Base-by-base conservation (phyloP, 2,797 vertebrate genomes). In the Furcifer pardalis region DNA sequence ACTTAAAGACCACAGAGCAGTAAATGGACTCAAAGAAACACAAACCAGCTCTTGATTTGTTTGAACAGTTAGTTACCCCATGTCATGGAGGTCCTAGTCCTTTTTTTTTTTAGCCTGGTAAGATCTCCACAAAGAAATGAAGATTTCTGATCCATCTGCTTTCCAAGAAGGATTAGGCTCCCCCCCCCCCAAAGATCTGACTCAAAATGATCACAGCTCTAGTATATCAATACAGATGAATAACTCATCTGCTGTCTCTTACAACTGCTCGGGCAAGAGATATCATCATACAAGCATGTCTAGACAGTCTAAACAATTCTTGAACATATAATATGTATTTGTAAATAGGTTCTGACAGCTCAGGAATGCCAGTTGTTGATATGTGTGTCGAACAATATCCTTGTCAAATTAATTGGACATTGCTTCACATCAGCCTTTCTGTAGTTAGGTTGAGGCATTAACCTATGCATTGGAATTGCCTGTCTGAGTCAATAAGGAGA, bases 341-440 rank as follows among this genome's bases (percentile, higher is more conserved):
- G 77, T 52, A 42, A 87, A 86, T 42, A 76, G 65, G n/a, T 88
- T 35, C 65, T 84, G 88, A 60, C 82, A 89, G 56, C 35, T 0
- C 2, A 79, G 68, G 56, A 84, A 75, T 12, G 9, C 0, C 0
- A 40, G 71, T 83, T 79, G 82, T 84, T 90, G 79, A 82, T 77
- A 68, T 59, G 77, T 0, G 1, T 69, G 80, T 42, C 49, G 59
- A 87, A 87, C 73, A 30, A 71, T 71, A 52, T 65, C 73, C 46
- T 49, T 77, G 60, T 15, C 72, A 63, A 4, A 49, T 35, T 7
- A 78, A n/a, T 49, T 77, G 79, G 79, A 46, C 46, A 21, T 32
- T 32, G 23, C 49, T 44, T 79, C 60, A 77, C 79, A 75, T 37
- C 75, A 37, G 72, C 44, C 6, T 27, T 9, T 21, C 56, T 3